phyloP scores from a whole-genome alignment of 2,888 invertebrate species.

The Hydriomena furcata region DNA sequence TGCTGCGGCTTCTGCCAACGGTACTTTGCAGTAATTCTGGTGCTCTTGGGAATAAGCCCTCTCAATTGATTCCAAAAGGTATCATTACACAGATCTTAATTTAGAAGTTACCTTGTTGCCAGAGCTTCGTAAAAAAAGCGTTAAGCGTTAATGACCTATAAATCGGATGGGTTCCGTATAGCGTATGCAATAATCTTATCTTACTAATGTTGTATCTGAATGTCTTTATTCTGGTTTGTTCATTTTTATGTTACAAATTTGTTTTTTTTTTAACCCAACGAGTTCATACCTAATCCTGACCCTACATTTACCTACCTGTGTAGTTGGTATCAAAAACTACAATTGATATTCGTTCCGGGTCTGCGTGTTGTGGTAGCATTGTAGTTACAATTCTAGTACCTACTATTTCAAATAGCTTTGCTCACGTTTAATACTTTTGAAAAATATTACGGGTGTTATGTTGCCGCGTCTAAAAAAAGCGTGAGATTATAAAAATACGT shows the following conservation, averaged over 20 bases:
- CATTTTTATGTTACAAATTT: not conserved
- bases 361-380: too few species aligned
- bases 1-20: too few species aligned
- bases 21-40: constrained; percentile 6
- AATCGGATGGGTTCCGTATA: constrained; percentile 43
- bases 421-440: too few species aligned
- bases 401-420: too few species aligned
- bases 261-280: too few species aligned
- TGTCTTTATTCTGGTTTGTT: not conserved
- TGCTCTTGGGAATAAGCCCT: constrained; percentile 21
- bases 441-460: too few species aligned
- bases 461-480: too few species aligned
- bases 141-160: constrained; percentile 45
- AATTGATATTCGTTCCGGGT: too few species aligned
- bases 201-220: not conserved
- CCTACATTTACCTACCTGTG: too few species aligned
- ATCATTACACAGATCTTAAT: constrained; percentile 58
- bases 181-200: constrained; percentile 5
- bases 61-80: constrained; percentile 58
- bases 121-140: constrained; percentile 45
- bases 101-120: constrained; percentile 57
- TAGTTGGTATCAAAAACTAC: too few species aligned
- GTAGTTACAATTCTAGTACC: too few species aligned
- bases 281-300: too few species aligned
- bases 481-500: constrained; percentile 2